Evolutionary conservation across 2,888 invertebrate species (phyloP).

Genomic region (Sturmia bella): DNA sequence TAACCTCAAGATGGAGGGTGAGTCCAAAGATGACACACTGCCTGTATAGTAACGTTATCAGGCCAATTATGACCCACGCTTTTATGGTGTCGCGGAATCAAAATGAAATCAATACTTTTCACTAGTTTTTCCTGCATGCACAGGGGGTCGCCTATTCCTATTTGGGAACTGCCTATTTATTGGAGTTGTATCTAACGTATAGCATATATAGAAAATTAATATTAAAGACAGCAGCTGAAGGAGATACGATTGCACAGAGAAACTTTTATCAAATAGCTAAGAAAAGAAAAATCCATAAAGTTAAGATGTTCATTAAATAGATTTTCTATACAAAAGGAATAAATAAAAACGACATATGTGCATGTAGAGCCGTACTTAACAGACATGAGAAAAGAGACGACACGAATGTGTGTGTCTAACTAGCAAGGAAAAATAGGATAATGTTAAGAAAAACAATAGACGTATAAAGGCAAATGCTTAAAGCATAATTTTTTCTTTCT

Average conservation of each 20-base stretch:
- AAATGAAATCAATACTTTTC: too few species aligned
- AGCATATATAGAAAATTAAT: too few species aligned
- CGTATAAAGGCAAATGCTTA: background rate
- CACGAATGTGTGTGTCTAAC: background rate
- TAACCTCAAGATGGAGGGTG: too few species aligned
- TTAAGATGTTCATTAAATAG: constrained; percentile 67
- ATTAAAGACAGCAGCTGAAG: background rate
- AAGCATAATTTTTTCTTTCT: background rate
- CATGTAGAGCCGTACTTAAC: background rate
- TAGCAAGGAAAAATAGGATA: constrained; percentile 7
- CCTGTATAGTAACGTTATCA: too few species aligned
- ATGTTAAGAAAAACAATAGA: constrained; percentile 18
- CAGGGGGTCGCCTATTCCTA: too few species aligned
- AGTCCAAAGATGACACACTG: too few species aligned
- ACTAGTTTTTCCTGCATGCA: too few species aligned
- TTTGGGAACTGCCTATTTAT: too few species aligned
- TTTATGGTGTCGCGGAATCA: too few species aligned
- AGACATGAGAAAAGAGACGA: too few species aligned
- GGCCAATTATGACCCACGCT: too few species aligned
- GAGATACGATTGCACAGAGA: background rate
- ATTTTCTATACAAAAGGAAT: constrained; percentile 21
- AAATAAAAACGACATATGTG: background rate
- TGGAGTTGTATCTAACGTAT: too few species aligned
- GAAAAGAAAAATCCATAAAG: constrained; percentile 26
- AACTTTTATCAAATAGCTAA: background rate